Base-by-base conservation (phyloP, 1,140 invertebrate species). In the Sipha flava region DNA sequence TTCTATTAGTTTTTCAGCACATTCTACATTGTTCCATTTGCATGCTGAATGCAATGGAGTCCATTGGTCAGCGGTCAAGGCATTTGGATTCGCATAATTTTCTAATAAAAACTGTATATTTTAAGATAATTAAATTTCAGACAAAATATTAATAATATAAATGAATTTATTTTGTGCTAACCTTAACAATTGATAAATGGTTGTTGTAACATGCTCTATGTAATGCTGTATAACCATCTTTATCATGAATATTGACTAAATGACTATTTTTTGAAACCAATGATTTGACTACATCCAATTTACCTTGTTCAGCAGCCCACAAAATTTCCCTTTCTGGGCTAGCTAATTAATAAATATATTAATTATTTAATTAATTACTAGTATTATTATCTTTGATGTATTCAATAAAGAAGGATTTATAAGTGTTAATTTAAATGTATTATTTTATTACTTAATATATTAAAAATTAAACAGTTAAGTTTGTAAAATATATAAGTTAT, bases 131-230 rank as follows among this genome's bases (percentile, higher is more conserved):
- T n/a, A 70, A 47, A 31, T 31, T 3, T 47, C 29, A 47, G 10
- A 31, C 10, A 4, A 64, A 9, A 64, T 21, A 2, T 23, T 16
- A 43, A 57, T 37, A 59, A 23, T 40, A 26, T 9, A 5, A 16
- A 43, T 26, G 7, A 2, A 23, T 66, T 14, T 66, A 34, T 34
- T 16, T n/a, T 21, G n/a, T 9, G 14, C 12, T 85, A 83, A 92
- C 90, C 84, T 92, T 88, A 14, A 94, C 91, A 57, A 94, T 87
- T 72, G 93, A 88, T 10, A 90, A 77, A 84, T 97, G 92, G 84
- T 96, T 93, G 81, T 92, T 93, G 84, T 98, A 98, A 81, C 91
- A 92, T n/a, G 97, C 95, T 85, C 97, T 87, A 82, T 97, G 95
- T 40, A 97, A 86, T 0, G 95, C 92, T 14, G 95, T 95, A 83